These are phyloP conservation scores for Drosophila monieri DNA, from an alignment of 2,888 invertebrate genomes.

Conservation along the genomic window DNA sequence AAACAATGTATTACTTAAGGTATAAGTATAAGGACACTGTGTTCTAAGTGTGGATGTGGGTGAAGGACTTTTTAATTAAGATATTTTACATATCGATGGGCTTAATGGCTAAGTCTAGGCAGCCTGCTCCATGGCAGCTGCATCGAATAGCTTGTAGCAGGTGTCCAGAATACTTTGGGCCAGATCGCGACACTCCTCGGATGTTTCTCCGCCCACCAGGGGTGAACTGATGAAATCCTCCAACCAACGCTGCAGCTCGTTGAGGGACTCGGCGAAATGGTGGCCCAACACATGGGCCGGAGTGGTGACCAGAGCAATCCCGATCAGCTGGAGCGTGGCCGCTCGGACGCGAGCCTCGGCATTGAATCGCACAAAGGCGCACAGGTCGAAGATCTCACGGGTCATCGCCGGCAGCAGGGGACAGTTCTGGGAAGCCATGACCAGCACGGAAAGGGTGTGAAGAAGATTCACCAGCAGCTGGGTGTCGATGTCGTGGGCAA, in stretches of 20 bases:
- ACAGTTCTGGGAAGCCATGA: slow-evolving; percentile 89
- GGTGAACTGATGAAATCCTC: slow-evolving; percentile 86
- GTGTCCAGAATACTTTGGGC: slow-evolving; percentile 86
- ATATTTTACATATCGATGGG: not conserved
- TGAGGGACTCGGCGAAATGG: slow-evolving; percentile 87
- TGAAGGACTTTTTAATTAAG: not conserved
- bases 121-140: slow-evolving; percentile 34
- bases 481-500: slow-evolving; percentile 87
- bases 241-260: slow-evolving; percentile 89
- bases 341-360: slow-evolving; percentile 88
- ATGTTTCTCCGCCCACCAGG: slow-evolving; percentile 87
- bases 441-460: slow-evolving; percentile 88
- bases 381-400: slow-evolving; percentile 88
- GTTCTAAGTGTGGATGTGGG: not conserved
- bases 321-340: slow-evolving; percentile 88
- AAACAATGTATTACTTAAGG: not conserved
- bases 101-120: slow-evolving; percentile 6
- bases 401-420: slow-evolving; percentile 87
- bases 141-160: slow-evolving; percentile 70
- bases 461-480: slow-evolving; percentile 89
- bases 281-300: slow-evolving; percentile 86
- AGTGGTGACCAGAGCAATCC: slow-evolving; percentile 87
- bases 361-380: slow-evolving; percentile 88
- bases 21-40: slow-evolving; percentile 11
- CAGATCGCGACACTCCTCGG: slow-evolving; percentile 87